Evolutionary conservation across 2,797 vertebrate genomes (phyloP).

Genomic region (Xiphophorus birchmanni): DNA sequence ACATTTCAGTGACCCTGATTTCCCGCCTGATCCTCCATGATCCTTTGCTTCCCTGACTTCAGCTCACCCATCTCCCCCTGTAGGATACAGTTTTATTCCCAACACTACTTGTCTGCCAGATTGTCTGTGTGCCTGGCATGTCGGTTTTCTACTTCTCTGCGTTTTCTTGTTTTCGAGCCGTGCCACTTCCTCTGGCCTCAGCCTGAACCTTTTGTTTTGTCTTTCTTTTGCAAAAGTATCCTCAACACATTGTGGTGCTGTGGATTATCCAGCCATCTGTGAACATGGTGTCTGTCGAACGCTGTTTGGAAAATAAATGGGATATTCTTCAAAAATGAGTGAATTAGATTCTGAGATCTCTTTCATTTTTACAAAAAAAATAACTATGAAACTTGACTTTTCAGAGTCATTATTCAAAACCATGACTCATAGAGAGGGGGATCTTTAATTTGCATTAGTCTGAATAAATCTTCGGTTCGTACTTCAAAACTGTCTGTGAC

Average conservation of each 20-base stretch:
- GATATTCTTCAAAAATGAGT: background rate
- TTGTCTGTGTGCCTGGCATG: background rate
- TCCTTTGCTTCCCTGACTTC: background rate
- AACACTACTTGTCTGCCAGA: background rate
- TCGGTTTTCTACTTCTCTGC: slow-evolving; percentile 2
- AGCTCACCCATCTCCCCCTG: background rate
- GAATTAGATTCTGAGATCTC: background rate
- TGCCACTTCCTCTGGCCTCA: slow-evolving; percentile 7
- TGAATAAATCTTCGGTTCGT: background rate
- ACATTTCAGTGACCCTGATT: slow-evolving; percentile 10
- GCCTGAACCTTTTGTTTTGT: slow-evolving; percentile 6
- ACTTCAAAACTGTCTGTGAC: background rate
- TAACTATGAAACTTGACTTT: background rate
- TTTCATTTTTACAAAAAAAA: background rate
- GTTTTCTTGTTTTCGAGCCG: background rate
- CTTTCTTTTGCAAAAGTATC: background rate
- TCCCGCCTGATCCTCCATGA: background rate
- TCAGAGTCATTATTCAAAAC: slow-evolving; percentile 1
- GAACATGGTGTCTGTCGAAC: background rate
- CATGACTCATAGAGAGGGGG: background rate
- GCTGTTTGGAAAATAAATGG: background rate
- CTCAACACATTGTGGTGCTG: background rate
- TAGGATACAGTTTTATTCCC: slow-evolving; percentile 6
- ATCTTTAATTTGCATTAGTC: slow-evolving; percentile 1
- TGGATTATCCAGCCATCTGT: slow-evolving; percentile 1